These are phyloP conservation scores for Boloria selene DNA, from an alignment of 2,888 invertebrate genomes.

Conservation along the genomic window DNA sequence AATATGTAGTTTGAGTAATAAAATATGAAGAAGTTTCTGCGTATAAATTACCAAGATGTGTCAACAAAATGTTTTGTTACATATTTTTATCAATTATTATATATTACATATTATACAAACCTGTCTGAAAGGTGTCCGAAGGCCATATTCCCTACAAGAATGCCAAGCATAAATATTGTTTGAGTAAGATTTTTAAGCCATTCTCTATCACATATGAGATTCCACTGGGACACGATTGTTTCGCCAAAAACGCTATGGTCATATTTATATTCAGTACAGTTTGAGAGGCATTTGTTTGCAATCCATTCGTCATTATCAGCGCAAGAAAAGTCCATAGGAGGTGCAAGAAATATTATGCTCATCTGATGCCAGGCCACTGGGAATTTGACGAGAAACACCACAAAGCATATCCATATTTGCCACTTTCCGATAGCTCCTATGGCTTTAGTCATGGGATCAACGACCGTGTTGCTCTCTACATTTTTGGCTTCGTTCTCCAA, in stretches of 20 bases:
- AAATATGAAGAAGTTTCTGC: too few relatives aligned
- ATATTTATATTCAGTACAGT: slow-evolving; percentile 83
- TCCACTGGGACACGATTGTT: slow-evolving; percentile 89
- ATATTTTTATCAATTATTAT: not conserved
- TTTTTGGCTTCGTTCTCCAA: slow-evolving; percentile 65
- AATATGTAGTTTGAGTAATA: too few relatives aligned
- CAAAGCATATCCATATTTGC: slow-evolving; percentile 87
- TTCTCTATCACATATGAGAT: slow-evolving; percentile 85
- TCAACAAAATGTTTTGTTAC: not conserved
- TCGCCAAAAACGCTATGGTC: slow-evolving; percentile 86
- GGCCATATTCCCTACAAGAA: slow-evolving; percentile 87
- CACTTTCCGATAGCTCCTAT: slow-evolving; percentile 89
- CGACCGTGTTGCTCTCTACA: slow-evolving; percentile 54
- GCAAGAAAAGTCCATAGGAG: slow-evolving; percentile 84
- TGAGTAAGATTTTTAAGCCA: slow-evolving; percentile 89
- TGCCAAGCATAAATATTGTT: slow-evolving; percentile 89
- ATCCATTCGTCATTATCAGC: slow-evolving; percentile 55
- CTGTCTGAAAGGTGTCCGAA: slow-evolving; percentile 90
- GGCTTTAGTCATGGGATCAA: slow-evolving; percentile 85
- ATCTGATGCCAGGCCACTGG: slow-evolving; percentile 92
- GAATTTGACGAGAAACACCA: slow-evolving; percentile 88
- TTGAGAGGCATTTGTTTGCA: slow-evolving; percentile 74
- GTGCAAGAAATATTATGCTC: slow-evolving; percentile 89
- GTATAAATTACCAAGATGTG: too few relatives aligned
- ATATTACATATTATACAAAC: slow-evolving; percentile 63